phyloP scores from a whole-genome alignment of 2,888 invertebrate genomes.

The Plebejus argus region DNA sequence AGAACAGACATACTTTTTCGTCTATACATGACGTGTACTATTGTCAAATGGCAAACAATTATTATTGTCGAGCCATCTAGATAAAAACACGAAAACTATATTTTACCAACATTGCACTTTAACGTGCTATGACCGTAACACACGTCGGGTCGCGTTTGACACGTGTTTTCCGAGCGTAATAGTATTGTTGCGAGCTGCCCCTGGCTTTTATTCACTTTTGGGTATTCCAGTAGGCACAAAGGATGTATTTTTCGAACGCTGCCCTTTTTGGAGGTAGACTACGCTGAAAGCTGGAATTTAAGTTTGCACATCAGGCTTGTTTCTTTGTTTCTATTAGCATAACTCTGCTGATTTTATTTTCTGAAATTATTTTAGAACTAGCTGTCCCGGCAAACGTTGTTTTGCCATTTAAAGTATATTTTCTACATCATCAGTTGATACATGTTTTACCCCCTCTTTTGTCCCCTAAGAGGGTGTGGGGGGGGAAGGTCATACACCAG shows the following conservation, averaged over 20 bases:
- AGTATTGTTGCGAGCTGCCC: conserved; percentile 1
- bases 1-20: no score
- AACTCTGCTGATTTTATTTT: no score
- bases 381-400: no score
- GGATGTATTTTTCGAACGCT: neutral
- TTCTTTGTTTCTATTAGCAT: neutral
- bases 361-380: no score
- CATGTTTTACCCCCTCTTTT: no score
- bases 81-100: neutral
- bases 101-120: neutral
- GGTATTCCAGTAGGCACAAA: conserved; percentile 5
- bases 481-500: no score
- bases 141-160: neutral
- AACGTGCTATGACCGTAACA: neutral
- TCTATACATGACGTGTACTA: no score
- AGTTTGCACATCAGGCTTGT: neutral
- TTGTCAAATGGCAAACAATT: no score
- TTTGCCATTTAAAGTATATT: no score
- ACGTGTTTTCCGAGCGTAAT: conserved; percentile 21
- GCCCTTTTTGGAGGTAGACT: neutral
- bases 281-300: conserved; percentile 8
- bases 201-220: conserved; percentile 1
- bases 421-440: no score
- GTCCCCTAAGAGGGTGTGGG: no score
- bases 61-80: no score